phyloP scores from a whole-genome alignment of 2,797 vertebrate species.

The Heterohyrax brucei region DNA sequence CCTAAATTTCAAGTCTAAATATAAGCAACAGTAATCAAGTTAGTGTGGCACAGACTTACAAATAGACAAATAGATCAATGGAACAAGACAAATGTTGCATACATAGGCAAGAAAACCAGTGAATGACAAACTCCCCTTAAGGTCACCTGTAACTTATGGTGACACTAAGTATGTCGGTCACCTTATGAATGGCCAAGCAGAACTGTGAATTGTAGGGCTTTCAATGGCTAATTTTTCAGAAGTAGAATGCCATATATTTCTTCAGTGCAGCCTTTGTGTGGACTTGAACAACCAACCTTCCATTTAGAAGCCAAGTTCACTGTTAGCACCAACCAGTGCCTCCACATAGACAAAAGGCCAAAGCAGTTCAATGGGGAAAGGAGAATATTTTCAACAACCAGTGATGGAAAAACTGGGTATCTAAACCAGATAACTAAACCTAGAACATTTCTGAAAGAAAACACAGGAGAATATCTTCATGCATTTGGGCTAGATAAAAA shows the following conservation, averaged over 20 bases:
- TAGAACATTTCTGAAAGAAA: constrained; percentile 45
- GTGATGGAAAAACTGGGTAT: neutral
- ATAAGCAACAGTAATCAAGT: neutral
- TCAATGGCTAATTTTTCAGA: neutral
- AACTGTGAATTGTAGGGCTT: neutral
- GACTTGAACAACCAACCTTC: neutral
- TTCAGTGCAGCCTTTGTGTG: neutral
- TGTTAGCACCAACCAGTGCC: neutral
- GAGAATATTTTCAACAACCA: neutral
- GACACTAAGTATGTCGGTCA: neutral
- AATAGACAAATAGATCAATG: neutral
- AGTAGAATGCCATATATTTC: neutral
- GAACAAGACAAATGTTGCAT: neutral
- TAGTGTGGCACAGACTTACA: neutral
- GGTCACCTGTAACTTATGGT: neutral
- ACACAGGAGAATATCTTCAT: neutral
- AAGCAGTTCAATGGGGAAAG: neutral
- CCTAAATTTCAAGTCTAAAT: constrained; percentile 37
- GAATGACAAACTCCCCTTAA: neutral
- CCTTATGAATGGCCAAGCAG: neutral
- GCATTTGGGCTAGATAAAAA: neutral
- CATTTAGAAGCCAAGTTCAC: neutral
- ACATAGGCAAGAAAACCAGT: neutral
- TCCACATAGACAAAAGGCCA: neutral
- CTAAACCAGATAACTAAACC: constrained; percentile 1